Evolutionary conservation across 2,113 vertebrate species (phyloP).

Genomic region (Todiramphus chloris): DNA sequence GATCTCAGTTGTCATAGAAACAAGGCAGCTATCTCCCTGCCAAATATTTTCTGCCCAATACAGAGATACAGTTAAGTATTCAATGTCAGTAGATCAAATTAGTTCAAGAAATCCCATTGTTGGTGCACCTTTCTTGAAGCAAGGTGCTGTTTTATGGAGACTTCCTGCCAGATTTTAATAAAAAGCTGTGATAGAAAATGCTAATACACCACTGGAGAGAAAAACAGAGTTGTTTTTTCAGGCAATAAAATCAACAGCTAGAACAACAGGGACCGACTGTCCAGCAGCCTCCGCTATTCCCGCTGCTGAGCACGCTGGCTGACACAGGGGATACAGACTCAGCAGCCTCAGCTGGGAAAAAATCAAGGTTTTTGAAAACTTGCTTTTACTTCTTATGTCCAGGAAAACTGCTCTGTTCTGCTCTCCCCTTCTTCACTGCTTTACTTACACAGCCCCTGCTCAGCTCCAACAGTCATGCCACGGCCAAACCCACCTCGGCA

Average conservation of each 20-base stretch:
- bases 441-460: neutral
- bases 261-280: neutral
- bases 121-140: neutral
- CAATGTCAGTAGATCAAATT: neutral
- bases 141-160: neutral
- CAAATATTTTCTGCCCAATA: neutral
- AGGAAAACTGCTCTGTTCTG: neutral
- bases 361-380: neutral
- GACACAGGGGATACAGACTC: neutral
- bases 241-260: neutral
- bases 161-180: neutral
- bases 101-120: neutral
- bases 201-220: neutral
- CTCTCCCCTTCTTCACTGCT: neutral
- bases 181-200: neutral
- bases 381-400: neutral
- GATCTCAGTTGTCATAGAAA: slow-evolving; percentile 51
- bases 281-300: neutral
- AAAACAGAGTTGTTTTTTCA: neutral
- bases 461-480: neutral
- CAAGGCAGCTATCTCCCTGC: neutral
- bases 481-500: neutral
- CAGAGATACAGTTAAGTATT: neutral
- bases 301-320: neutral
- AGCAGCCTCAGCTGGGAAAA: rapidly evolving